phyloP scores from a whole-genome alignment of 2,888 invertebrate genomes.

The Steinernema scapterisci region DNA sequence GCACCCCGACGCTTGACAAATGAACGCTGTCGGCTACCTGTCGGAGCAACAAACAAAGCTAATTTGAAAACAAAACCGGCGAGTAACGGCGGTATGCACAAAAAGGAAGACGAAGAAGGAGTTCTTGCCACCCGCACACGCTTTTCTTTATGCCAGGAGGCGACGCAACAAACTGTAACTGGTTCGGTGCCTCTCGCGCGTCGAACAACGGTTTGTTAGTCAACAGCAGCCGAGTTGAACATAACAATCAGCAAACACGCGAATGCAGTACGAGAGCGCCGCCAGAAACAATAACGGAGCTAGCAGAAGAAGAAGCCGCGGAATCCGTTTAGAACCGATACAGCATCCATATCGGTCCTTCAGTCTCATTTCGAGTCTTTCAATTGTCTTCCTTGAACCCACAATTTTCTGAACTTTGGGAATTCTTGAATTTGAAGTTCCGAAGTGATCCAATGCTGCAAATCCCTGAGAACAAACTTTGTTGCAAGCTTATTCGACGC shows the following conservation, averaged over 20 bases:
- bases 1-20: constrained; percentile 6
- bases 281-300: background rate
- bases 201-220: constrained; percentile 20
- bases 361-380: background rate
- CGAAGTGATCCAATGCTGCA: background rate
- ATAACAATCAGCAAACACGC: background rate
- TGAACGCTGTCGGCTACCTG: background rate
- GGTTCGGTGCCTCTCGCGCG: constrained; percentile 14
- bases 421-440: no score
- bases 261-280: constrained; percentile 15
- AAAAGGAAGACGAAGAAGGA: background rate
- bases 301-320: background rate
- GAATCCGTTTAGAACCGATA: background rate
- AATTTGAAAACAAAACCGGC: constrained; percentile 28
- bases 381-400: background rate
- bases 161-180: constrained; percentile 30
- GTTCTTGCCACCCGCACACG: background rate
- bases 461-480: background rate
- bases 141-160: constrained; percentile 17
- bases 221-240: constrained; percentile 14
- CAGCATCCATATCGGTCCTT: background rate
- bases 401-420: no score
- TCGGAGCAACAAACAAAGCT: constrained; percentile 21
- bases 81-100: constrained; percentile 26
- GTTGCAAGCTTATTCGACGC: background rate